phyloP scores from a whole-genome alignment of 2,797 vertebrate species.

The Falco rusticolus region DNA sequence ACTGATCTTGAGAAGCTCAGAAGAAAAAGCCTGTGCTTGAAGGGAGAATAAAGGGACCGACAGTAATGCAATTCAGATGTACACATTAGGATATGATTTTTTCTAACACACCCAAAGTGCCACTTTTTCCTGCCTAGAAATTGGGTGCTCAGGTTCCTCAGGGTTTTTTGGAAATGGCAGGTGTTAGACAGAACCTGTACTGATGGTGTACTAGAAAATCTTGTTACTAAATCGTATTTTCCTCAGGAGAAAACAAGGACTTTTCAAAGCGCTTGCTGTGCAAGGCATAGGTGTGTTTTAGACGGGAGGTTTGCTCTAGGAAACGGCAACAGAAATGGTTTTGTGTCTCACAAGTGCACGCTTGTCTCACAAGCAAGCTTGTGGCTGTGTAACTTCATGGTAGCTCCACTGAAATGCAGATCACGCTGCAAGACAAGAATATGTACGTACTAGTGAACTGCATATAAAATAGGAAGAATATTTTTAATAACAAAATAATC shows the following conservation, averaged over 20 bases:
- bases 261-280: background rate
- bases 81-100: background rate
- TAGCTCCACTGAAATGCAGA: background rate
- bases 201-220: background rate
- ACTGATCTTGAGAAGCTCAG: background rate
- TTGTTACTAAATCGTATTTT: background rate
- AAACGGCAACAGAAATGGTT: background rate
- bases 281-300: background rate
- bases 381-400: background rate
- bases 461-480: background rate
- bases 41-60: background rate
- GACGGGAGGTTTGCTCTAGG: background rate
- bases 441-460: background rate
- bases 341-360: background rate
- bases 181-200: background rate
- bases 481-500: background rate
- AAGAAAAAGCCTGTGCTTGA: background rate
- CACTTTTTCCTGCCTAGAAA: background rate
- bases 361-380: background rate
- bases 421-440: background rate
- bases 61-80: background rate
- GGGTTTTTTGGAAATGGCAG: background rate
- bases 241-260: background rate
- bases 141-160: background rate
- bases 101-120: background rate